These are phyloP conservation scores for Himalopsyche tibetana DNA, from an alignment of 2,888 invertebrate genomes.

Conservation along the genomic window DNA sequence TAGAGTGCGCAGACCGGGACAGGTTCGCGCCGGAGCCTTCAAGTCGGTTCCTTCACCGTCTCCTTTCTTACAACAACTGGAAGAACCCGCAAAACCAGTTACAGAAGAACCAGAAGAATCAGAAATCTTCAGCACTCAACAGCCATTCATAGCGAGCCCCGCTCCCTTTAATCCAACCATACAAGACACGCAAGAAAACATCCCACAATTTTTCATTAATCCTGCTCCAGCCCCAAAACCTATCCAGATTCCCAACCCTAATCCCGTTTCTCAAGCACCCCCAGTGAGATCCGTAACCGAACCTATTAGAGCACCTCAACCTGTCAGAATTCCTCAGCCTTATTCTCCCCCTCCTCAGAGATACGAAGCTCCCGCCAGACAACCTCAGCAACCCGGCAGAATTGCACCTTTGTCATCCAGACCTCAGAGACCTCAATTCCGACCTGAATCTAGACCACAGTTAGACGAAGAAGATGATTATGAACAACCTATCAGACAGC, in stretches of 20 bases:
- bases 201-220: constrained; percentile 68
- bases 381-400: constrained; percentile 71
- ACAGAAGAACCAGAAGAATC: constrained; percentile 82
- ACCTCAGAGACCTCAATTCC: constrained; percentile 76
- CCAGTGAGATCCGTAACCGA: constrained; percentile 70
- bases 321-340: constrained; percentile 69
- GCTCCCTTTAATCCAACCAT: constrained; percentile 70
- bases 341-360: constrained; percentile 67
- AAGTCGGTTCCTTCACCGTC: constrained; percentile 74
- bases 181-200: constrained; percentile 73
- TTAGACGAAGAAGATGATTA: constrained; percentile 71
- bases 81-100: constrained; percentile 80
- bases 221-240: constrained; percentile 73
- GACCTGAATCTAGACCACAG: constrained; percentile 68
- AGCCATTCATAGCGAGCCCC: constrained; percentile 67
- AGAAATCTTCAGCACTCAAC: constrained; percentile 77
- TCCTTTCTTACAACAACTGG: constrained; percentile 74
- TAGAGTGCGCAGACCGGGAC: constrained; percentile 73
- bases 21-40: constrained; percentile 72
- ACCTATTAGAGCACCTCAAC: constrained; percentile 68
- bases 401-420: constrained; percentile 75
- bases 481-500: constrained; percentile 74
- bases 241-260: constrained; percentile 73
- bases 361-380: constrained; percentile 68
- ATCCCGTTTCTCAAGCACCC: constrained; percentile 68